These are phyloP conservation scores for Oscheius sp. DNA, from an alignment of 2,888 invertebrate species.

Conservation along the genomic window DNA sequence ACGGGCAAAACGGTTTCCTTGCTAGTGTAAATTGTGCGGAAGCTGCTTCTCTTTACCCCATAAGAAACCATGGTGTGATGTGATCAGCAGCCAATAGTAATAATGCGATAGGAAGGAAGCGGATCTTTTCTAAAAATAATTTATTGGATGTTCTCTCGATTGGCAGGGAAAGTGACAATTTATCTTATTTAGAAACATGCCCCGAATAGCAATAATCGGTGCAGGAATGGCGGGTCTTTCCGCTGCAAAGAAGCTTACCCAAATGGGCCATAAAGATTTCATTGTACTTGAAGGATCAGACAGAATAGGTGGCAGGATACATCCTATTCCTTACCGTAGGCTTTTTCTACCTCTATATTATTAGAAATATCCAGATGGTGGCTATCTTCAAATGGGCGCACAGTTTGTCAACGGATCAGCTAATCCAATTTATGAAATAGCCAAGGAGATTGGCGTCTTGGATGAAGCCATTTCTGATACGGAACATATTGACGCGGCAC, in stretches of 20 bases:
- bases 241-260: conserved; percentile 57
- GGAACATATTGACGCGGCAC: conserved; percentile 54
- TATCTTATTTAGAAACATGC: conserved; percentile 20
- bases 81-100: no score
- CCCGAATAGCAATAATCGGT: conserved; percentile 59
- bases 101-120: no score
- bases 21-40: no score
- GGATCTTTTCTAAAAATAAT: no score
- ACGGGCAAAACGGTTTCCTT: no score
- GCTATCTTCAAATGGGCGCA: conserved; percentile 69
- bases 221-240: conserved; percentile 63
- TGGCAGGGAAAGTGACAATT: no score
- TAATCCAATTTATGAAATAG: conserved; percentile 67
- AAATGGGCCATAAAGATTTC: conserved; percentile 53
- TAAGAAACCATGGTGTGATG: no score
- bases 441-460: conserved; percentile 51
- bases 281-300: conserved; percentile 60
- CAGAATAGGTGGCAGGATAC: conserved; percentile 61
- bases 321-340: conserved; percentile 62
- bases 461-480: conserved; percentile 49
- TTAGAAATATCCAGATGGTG: conserved; percentile 52
- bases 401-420: conserved; percentile 67
- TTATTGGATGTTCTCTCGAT: no score
- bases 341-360: background rate
- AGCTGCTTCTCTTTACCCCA: no score